Conservation (phyloP, 2,113 vertebrate genomes). For the Siniperca chuatsi region DNA sequence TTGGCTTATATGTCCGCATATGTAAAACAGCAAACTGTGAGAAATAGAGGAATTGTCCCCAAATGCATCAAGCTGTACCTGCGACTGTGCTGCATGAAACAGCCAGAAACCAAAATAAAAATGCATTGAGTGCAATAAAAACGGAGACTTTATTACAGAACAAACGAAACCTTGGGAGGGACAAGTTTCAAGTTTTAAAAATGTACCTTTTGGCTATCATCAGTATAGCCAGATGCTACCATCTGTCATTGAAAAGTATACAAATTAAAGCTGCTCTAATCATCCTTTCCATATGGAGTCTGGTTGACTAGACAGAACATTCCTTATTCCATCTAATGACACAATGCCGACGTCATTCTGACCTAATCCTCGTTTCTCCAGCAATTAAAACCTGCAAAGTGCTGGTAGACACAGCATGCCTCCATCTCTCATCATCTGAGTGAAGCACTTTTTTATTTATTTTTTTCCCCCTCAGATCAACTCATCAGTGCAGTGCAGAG, state of each 20-base stretch:
- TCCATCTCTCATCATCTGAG: conserved; percentile 57
- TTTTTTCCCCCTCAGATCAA: conserved; percentile 74
- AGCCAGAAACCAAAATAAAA: conserved; percentile 30
- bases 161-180: conserved; percentile 16
- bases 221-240: conserved; percentile 24
- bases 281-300: conserved; percentile 50
- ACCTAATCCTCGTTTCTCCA: conserved; percentile 33
- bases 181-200: conserved; percentile 20
- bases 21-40: conserved; percentile 31
- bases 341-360: conserved; percentile 45
- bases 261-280: conserved; percentile 60
- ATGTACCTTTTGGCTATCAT: conserved; percentile 28
- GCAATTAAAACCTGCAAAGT: conserved; percentile 67
- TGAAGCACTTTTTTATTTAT: conserved; percentile 27
- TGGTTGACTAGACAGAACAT: conserved; percentile 33
- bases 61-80: conserved; percentile 7
- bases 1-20: conserved; percentile 5
- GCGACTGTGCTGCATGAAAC: not conserved
- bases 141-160: not conserved
- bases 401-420: conserved; percentile 33
- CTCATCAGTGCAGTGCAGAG: conserved; percentile 64
- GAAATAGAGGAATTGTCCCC: conserved; percentile 25
- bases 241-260: conserved; percentile 48
- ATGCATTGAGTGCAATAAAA: conserved; percentile 9
- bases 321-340: conserved; percentile 29